A percentile compares a stretch with the other conserved stretches of the same genome.
phyloP scores from a whole-genome alignment of 2,888 invertebrate species.

The Thyatira batis region DNA sequence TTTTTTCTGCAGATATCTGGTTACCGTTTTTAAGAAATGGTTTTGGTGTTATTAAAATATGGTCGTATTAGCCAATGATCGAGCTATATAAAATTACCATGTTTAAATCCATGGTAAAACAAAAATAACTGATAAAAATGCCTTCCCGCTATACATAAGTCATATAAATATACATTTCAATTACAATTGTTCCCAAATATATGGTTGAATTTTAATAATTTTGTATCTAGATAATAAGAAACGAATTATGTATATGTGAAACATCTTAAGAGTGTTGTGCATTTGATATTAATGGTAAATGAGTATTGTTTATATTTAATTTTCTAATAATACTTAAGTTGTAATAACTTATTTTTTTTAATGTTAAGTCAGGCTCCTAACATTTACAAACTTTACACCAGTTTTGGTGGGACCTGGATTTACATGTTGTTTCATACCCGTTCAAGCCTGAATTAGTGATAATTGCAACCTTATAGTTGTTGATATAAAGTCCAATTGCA shows the following conservation, averaged over 20 bases:
- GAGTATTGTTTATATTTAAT: conserved; percentile 29
- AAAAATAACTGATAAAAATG: conserved; percentile 5
- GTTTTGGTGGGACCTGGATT: neutral
- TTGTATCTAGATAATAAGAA: conserved; percentile 28
- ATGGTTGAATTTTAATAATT: conserved; percentile 32
- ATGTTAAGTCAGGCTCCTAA: conserved; percentile 21
- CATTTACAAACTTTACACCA: conserved; percentile 8
- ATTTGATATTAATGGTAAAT: conserved; percentile 30
- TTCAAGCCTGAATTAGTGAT: neutral
- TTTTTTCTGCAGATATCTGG: too few species aligned
- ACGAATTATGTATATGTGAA: conserved; percentile 27
- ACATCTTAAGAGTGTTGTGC: conserved; percentile 31
- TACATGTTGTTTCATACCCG: neutral
- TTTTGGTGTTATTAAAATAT: neutral
- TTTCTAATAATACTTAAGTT: conserved; percentile 31
- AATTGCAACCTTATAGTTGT: neutral
- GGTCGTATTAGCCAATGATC: neutral
- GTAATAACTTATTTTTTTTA: conserved; percentile 44
- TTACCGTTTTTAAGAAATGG: neutral
- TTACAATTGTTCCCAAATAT: neutral
- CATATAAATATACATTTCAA: neutral
- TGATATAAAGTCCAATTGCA: conserved; percentile 1
- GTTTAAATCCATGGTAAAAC: neutral
- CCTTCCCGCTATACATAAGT: conserved; percentile 11
- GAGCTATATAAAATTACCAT: neutral